A percentile compares a stretch with the other conserved stretches of the same genome.
These are phyloP conservation scores for Echinops telfairi DNA, from an alignment of 2,113 vertebrate species.

Conservation along the genomic window DNA sequence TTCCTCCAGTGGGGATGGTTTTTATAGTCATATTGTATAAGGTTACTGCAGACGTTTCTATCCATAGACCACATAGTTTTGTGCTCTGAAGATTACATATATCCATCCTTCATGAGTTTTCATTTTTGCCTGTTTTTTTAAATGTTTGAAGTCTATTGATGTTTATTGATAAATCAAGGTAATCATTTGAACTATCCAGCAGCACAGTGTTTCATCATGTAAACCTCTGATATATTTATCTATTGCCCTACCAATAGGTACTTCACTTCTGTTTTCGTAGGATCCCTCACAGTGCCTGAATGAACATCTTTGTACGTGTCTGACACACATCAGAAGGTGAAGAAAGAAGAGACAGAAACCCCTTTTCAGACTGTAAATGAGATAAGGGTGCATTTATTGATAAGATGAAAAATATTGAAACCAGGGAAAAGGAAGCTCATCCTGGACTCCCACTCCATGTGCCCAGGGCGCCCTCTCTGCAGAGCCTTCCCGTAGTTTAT, in stretches of 20 bases:
- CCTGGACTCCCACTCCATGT: too few relatives aligned
- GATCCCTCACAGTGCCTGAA: too few relatives aligned
- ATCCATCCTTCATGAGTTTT: not conserved
- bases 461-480: too few relatives aligned
- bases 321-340: too few relatives aligned
- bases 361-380: too few relatives aligned
- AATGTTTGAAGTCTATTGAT: not conserved
- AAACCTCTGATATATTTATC: not conserved
- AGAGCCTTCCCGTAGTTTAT: too few relatives aligned
- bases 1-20: not conserved
- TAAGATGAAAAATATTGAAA: too few relatives aligned
- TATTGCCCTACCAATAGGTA: not conserved
- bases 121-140: not conserved
- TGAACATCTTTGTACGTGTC: too few relatives aligned
- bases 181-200: not conserved
- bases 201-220: not conserved
- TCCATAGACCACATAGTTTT: not conserved
- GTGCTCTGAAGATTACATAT: constrained; percentile 11
- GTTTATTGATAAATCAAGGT: not conserved
- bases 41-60: not conserved
- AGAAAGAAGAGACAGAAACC: too few relatives aligned
- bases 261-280: constrained; percentile 6
- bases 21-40: not conserved
- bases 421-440: too few relatives aligned
- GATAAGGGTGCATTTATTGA: too few relatives aligned